These are phyloP conservation scores for Triplophysa tibetana DNA, from an alignment of 2,113 vertebrate species.

Conservation along the genomic window DNA sequence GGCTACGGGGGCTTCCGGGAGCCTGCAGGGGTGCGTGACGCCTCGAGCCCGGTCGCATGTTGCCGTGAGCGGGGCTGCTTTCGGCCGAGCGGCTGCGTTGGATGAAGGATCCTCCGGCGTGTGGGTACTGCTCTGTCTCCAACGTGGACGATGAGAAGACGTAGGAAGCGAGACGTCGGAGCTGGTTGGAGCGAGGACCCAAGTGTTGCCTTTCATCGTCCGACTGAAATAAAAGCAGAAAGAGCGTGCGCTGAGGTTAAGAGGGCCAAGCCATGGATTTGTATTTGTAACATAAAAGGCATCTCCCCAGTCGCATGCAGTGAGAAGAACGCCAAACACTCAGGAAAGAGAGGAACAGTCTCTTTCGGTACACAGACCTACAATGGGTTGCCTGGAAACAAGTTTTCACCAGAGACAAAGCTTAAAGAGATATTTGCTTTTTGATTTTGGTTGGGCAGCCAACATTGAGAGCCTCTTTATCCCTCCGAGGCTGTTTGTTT, in stretches of 20 bases:
- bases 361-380: slow-evolving; percentile 32
- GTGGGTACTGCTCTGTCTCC: slow-evolving; percentile 97
- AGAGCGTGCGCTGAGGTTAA: slow-evolving; percentile 79
- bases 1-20: slow-evolving; percentile 88
- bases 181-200: slow-evolving; percentile 93
- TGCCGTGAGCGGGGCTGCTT: slow-evolving; percentile 93
- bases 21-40: slow-evolving; percentile 63
- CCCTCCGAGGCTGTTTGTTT: slow-evolving; percentile 26
- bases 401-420: slow-evolving; percentile 35
- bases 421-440: slow-evolving; percentile 19
- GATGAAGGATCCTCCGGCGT: slow-evolving; percentile 88
- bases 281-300: slow-evolving; percentile 39
- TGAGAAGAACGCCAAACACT: slow-evolving; percentile 48
- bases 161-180: slow-evolving; percentile 98
- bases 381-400: slow-evolving; percentile 44
- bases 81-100: slow-evolving; percentile 98
- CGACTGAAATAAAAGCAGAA: slow-evolving; percentile 87
- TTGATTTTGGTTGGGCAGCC: slow-evolving; percentile 28
- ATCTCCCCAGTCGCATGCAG: slow-evolving; percentile 42
- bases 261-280: background rate
- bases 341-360: slow-evolving; percentile 27
- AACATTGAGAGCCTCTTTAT: slow-evolving; percentile 20
- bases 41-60: slow-evolving; percentile 70
- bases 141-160: slow-evolving; percentile 98
- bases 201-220: slow-evolving; percentile 91